Evolutionary conservation across 2,888 invertebrate species (phyloP).

Genomic region (Spisula subtruncata): DNA sequence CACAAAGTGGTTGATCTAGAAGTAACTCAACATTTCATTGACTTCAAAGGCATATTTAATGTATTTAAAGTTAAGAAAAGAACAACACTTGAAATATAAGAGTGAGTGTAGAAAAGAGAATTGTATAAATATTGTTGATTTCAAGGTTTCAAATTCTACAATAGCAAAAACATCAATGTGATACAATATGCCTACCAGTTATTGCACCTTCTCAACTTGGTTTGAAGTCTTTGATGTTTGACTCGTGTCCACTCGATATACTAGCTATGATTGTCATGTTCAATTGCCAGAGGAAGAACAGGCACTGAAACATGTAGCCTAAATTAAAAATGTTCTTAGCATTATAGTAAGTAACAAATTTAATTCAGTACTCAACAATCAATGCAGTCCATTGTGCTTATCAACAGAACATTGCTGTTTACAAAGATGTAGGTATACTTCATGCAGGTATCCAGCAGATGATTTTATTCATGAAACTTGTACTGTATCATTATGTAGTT

Average conservation of each 20-base stretch:
- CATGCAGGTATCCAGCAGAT: too few relatives aligned
- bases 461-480: neutral
- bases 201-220: neutral
- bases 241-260: neutral
- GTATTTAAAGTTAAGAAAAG: neutral
- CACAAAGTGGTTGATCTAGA: neutral
- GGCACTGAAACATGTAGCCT: too few relatives aligned
- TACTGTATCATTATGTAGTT: neutral
- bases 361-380: too few relatives aligned
- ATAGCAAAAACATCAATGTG: neutral
- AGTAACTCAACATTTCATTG: neutral
- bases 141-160: neutral
- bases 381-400: too few relatives aligned
- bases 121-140: neutral
- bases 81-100: constrained; percentile 11
- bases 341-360: too few relatives aligned
- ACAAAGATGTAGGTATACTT: too few relatives aligned
- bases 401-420: too few relatives aligned
- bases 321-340: too few relatives aligned
- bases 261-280: neutral
- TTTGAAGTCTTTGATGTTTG: neutral
- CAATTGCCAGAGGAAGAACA: too few relatives aligned
- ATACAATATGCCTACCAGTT: neutral
- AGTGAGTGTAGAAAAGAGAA: neutral
- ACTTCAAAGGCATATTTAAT: neutral